Evolutionary conservation across 2,888 invertebrate species (phyloP), one percentile per base, ranked within the genome.

Genomic region (Drosophila formosana): DNA sequence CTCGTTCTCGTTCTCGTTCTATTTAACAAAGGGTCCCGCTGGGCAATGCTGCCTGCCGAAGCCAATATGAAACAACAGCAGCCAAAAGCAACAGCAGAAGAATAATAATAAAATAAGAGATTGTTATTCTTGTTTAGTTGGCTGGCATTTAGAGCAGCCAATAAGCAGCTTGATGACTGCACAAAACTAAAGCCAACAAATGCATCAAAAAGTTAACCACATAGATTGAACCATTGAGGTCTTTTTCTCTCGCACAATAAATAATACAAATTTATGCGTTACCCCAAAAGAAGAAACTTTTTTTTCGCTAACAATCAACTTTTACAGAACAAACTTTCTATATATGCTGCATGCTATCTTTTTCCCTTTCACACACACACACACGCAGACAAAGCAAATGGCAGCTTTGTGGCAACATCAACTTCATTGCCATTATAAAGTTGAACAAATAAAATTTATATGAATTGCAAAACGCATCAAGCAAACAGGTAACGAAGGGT

Each of bases 401-500:
- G 28, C 34, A 55, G 70, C 49, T 64, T 74, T 73, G 68, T 64
- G 74, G 56, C 30, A 82, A 82, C 83, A 88, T 82, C 80, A 86
- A 83, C 83, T 83, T 80, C 66, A 83, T 83, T 80, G 78, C 87
- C 81, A 86, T 83, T 88, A 88, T 66, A 83, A 83, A 83, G 88
- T 83, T 83, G 55, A 78, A 75, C 86, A 88, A 83, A 83, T 78
- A 73, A 78, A 86, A 75, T 88, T 68, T 83, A 86, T 83, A 80
- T 83, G 87, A 75, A 80, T 72, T 78, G 75, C 71, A 83, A 72
- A 80, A 72, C 61, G 86, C 86, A 88, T 77, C 86, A 69, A 56
- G 28, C 65, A 56, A 72, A 68, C 65, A 75, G 73, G 68, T 82
- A 67, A 61, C 61, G 49, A 63, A 63, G 46, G 50, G 26, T 51